Evolutionary conservation across 2,113 vertebrate species (phyloP).

Genomic region (Aix galericulata): DNA sequence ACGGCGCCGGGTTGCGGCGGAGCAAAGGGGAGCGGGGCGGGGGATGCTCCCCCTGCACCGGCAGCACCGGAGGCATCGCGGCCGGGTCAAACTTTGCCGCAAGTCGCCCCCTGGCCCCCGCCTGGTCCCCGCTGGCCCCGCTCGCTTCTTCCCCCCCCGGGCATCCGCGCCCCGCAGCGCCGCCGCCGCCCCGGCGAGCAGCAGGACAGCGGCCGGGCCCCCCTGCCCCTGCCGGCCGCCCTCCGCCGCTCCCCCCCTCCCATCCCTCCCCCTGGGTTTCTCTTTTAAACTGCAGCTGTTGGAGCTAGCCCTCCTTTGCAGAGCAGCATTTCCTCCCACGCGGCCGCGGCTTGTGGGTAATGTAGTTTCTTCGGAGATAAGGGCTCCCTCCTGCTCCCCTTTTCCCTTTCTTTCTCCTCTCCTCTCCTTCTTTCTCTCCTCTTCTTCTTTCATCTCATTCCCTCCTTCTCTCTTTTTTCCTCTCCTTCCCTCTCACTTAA

Average conservation of each 20-base stretch:
- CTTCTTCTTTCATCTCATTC: background rate
- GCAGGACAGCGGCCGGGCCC: background rate
- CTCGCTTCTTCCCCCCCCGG: background rate
- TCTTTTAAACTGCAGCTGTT: slow-evolving; percentile 75
- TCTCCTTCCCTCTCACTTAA: background rate
- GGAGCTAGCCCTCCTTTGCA: slow-evolving; percentile 62
- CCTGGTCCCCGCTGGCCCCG: background rate
- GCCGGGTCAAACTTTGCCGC: slow-evolving; percentile 82
- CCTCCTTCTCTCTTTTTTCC: background rate
- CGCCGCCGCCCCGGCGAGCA: background rate
- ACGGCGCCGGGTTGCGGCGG: background rate
- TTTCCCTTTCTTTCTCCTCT: accelerated
- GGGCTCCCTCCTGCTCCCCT: background rate
- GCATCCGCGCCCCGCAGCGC: background rate
- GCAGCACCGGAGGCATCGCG: slow-evolving; percentile 71
- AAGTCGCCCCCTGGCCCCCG: slow-evolving; percentile 40
- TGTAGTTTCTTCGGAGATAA: slow-evolving; percentile 75
- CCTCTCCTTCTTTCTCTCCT: background rate
- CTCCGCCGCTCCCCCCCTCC: background rate
- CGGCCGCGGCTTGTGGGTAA: slow-evolving; percentile 81
- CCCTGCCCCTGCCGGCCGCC: background rate
- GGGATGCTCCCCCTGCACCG: slow-evolving; percentile 4
- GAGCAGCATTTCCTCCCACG: slow-evolving; percentile 82
- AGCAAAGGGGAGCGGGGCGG: background rate
- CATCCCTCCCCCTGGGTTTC: slow-evolving; percentile 23